A percentile compares a stretch with the other conserved stretches of the same genome.
phyloP scores from a whole-genome alignment of 2,888 invertebrate species.

The Morpho helenor region DNA sequence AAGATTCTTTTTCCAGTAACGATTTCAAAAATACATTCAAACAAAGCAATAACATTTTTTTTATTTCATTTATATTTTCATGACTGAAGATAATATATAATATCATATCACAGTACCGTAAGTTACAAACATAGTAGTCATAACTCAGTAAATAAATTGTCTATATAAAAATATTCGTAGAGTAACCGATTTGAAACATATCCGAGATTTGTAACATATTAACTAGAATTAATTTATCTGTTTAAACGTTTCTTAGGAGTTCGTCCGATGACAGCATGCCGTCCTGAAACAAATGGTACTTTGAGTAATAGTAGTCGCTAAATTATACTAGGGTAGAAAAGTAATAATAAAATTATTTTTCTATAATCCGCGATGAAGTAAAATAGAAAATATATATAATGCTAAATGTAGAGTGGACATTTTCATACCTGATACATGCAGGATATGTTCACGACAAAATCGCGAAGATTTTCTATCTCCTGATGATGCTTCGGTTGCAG shows the following conservation, averaged over 20 bases:
- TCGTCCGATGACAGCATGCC: slow-evolving; percentile 78
- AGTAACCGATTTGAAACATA: slow-evolving; percentile 40
- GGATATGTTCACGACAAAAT: no score
- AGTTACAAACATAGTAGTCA: slow-evolving; percentile 40
- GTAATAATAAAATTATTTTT: no score
- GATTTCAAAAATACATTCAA: slow-evolving; percentile 3
- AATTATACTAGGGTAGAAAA: no score
- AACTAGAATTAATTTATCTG: slow-evolving; percentile 26
- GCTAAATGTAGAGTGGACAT: no score
- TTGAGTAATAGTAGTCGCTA: no score
- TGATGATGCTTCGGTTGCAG: no score
- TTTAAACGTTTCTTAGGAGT: slow-evolving; percentile 71
- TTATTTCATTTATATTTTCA: slow-evolving; percentile 17
- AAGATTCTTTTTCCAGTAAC: slow-evolving; percentile 7
- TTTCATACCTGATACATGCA: no score
- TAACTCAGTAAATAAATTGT: slow-evolving; percentile 33
- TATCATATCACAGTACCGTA: slow-evolving; percentile 68
- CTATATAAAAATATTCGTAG: slow-evolving; percentile 36
- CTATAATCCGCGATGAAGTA: no score
- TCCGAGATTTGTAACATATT: slow-evolving; percentile 19
- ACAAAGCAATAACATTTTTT: slow-evolving; percentile 1
- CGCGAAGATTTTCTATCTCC: no score
- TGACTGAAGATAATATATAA: slow-evolving; percentile 36
- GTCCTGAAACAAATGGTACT: slow-evolving; percentile 63
- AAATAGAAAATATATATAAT: no score